Evolutionary conservation across 1,140 invertebrate genomes (phyloP).

Genomic region (Acromyrmex echinatior): DNA sequence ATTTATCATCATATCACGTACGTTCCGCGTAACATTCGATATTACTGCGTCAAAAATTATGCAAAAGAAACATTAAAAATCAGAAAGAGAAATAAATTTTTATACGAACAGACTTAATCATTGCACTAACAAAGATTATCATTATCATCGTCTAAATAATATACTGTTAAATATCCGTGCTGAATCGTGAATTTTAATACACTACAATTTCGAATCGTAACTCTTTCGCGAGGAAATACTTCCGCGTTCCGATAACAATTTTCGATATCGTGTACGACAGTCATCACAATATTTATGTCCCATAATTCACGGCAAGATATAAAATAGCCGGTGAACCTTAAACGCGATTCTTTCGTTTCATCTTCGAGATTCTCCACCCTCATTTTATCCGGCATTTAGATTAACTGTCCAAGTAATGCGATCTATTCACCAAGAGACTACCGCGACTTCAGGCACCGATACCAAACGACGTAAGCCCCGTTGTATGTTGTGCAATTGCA

Average conservation of each 20-base stretch:
- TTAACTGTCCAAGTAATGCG: conserved; percentile 33
- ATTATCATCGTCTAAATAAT: not conserved
- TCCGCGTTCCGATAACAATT: conserved; percentile 20
- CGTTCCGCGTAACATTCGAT: not conserved
- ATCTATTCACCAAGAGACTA: not conserved
- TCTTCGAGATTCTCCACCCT: not conserved
- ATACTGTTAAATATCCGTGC: not conserved
- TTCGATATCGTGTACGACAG: not conserved
- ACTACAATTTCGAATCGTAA: conserved; percentile 10
- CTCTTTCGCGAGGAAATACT: conserved; percentile 17
- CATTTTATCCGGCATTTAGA: conserved; percentile 47
- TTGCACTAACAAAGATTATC: not conserved
- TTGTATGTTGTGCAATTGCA: conserved; percentile 71
- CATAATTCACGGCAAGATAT: conserved; percentile 17
- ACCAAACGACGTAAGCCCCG: conserved; percentile 19
- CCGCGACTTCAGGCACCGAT: conserved; percentile 27
- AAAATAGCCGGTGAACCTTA: not conserved
- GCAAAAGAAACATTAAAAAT: not conserved
- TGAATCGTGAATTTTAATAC: not conserved
- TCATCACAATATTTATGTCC: conserved; percentile 24
- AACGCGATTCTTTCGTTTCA: conserved; percentile 8
- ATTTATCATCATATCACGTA: not conserved
- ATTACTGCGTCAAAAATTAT: conserved; percentile 6
- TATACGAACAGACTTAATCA: not conserved
- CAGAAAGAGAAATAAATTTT: not conserved